Evolutionary conservation across 2,797 vertebrate species (phyloP).

Genomic region (Helicolenus hilgendorfi): DNA sequence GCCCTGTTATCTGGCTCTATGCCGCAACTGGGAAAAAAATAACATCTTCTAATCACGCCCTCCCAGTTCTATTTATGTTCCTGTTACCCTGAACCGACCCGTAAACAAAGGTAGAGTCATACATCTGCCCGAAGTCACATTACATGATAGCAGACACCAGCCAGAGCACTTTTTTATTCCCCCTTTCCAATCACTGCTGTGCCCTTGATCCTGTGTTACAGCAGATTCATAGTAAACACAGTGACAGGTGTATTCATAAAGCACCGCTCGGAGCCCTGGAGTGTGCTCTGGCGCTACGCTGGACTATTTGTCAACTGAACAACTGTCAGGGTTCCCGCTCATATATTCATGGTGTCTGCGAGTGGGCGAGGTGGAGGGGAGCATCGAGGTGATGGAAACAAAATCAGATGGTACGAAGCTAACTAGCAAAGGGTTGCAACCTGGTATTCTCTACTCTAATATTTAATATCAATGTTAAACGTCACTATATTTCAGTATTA

Average conservation of each 20-base stretch:
- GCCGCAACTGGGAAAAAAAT: neutral
- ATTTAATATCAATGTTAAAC: neutral
- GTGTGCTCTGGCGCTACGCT: constrained; percentile 54
- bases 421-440: neutral
- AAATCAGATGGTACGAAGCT: constrained; percentile 14
- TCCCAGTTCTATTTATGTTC: constrained; percentile 30
- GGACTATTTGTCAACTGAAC: constrained; percentile 79
- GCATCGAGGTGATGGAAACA: constrained; percentile 14
- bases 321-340: constrained; percentile 67
- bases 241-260: constrained; percentile 86
- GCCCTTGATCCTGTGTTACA: constrained; percentile 83
- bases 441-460: neutral
- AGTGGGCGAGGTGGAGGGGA: constrained; percentile 30
- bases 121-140: constrained; percentile 69
- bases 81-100: constrained; percentile 9
- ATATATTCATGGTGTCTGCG: constrained; percentile 28
- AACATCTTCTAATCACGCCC: constrained; percentile 34
- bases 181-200: constrained; percentile 74
- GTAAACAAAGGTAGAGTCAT: constrained; percentile 61
- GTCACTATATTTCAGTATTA: neutral
- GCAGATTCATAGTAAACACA: constrained; percentile 83
- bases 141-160: constrained; percentile 61
- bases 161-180: constrained; percentile 60
- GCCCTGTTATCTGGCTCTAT: neutral
- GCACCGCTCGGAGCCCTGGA: constrained; percentile 58